Percentiles rank a stretch among this genome's conserved stretches.
Evolutionary conservation across 2,113 vertebrate species (phyloP).

Genomic region (Ifrita kowaldi): DNA sequence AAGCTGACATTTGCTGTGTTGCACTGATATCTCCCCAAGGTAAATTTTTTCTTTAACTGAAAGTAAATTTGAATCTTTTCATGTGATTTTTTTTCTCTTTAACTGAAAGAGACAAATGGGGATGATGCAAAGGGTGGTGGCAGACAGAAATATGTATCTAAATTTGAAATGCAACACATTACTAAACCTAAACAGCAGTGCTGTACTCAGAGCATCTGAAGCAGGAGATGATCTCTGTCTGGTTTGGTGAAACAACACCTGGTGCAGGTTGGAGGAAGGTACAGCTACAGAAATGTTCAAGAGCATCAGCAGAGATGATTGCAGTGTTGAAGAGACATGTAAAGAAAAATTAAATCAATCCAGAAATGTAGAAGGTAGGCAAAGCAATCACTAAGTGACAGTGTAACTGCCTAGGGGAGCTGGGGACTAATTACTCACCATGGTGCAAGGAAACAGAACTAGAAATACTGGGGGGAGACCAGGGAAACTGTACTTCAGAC

Average conservation of each 20-base stretch:
- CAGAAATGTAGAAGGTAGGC: neutral
- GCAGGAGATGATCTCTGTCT: neutral
- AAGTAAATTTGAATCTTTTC: neutral
- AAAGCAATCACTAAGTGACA: neutral
- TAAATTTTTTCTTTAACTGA: neutral
- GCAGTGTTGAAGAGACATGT: neutral
- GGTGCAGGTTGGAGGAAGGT: neutral
- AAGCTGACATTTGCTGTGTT: neutral
- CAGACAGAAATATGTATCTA: neutral
- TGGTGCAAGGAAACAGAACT: neutral
- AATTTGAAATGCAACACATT: neutral
- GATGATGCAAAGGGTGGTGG: neutral
- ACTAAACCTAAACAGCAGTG: neutral
- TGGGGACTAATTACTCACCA: slow-evolving; percentile 7
- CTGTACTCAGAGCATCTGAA: neutral
- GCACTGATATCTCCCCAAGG: neutral
- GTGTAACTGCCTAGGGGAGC: neutral
- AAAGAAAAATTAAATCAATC: neutral
- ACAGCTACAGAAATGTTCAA: neutral
- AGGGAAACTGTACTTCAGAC: neutral
- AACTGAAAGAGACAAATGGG: neutral
- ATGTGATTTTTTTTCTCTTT: neutral
- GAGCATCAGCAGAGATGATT: neutral
- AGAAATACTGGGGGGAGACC: neutral
- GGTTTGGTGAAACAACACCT: neutral